Base-by-base conservation (phyloP, 2,888 invertebrate species). In the Heliconius aoede region DNA sequence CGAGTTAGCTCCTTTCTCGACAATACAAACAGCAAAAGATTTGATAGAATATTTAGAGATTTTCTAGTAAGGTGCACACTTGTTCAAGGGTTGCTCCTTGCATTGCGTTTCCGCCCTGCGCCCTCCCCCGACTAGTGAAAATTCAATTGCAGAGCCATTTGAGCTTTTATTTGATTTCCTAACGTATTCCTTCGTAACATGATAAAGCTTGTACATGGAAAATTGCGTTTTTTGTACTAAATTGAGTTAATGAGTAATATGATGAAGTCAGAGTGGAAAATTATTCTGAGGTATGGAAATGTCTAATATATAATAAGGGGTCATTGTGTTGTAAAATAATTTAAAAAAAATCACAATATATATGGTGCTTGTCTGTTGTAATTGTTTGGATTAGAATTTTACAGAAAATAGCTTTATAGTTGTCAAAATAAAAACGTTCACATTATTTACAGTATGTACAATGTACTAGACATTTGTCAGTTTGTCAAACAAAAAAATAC, bases 141-240 rank as follows among this genome's bases (percentile, higher is more conserved):
- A 80, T 78, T 76, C 68, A 79, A 80, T 80, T 79, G 78, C 62
- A 73, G 76, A 67, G 73, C 76, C 77, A 76, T 80, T 77, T 76
- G 78, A 74, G 67, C 77, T 77, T 74, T 55, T 72, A 76, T 78
- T 79, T 51, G 76, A 79, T 78, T 76, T 78, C 55, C 62, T 68
- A 64, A 65, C 72, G 67, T 76, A 74, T 76, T 79, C 68, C 72
- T 18, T 60, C 68, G 32, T 79, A 71, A 76, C 40, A 26, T 24
- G 73, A 73, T 80, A 74, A 76, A 64, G 26, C 51, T 72, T 64
- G 71, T 26, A n/a, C 11, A n/a, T 71, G 28, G 36, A 58, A 72
- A 58, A 72, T 61, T 40, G 36, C 55, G 13, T 32, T 30, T 55
- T 55, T 30, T n/a, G n/a, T 30, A n/a, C 13, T 4, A 69, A 51